phyloP scores from a whole-genome alignment of 2,113 vertebrate species.

The Lynx canadensis region DNA sequence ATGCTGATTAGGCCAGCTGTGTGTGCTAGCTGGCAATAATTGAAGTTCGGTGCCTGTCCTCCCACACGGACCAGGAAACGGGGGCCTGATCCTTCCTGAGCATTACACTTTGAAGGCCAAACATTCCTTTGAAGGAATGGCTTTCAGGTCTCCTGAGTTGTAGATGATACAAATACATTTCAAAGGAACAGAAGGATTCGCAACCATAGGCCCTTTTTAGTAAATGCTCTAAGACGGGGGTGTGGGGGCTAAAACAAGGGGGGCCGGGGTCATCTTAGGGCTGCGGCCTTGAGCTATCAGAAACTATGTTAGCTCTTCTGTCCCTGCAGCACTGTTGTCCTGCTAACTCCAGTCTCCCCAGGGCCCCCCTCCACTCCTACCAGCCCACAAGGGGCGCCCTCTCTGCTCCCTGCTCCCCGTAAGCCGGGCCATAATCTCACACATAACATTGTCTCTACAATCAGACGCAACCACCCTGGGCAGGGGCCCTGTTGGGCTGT shows the following conservation, averaged over 20 bases:
- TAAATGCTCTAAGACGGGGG: background rate
- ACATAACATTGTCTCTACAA: background rate
- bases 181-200: background rate
- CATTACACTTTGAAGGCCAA: background rate
- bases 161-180: background rate
- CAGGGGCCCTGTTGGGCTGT: background rate
- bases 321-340: accelerated
- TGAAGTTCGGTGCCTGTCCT: background rate
- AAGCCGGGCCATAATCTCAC: accelerated
- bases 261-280: background rate
- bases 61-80: background rate
- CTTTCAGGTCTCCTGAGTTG: background rate
- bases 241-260: background rate
- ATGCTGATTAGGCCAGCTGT: background rate
- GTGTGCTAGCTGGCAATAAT: background rate
- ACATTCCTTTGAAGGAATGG: background rate
- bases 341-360: background rate
- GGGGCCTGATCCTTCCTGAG: background rate
- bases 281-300: background rate
- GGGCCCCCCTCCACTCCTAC: background rate
- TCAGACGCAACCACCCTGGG: background rate
- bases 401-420: background rate
- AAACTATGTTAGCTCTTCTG: background rate
- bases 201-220: background rate
- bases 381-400: background rate